Evolutionary conservation across 2,888 invertebrate genomes (phyloP).

Genomic region (Elegia similella): DNA sequence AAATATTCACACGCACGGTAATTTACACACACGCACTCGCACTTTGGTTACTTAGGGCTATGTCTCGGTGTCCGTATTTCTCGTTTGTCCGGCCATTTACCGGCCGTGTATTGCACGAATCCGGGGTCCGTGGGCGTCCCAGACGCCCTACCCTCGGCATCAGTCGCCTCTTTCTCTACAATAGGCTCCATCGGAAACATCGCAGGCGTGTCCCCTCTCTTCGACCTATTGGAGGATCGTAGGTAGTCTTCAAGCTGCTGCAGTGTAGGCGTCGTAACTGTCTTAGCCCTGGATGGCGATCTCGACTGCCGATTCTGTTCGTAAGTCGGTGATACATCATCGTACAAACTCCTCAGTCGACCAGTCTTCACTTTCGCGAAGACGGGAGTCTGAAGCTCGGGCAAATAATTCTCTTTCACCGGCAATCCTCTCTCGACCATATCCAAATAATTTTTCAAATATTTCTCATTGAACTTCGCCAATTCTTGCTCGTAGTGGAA

Average conservation of each 20-base stretch:
- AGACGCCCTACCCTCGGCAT: constrained; percentile 71
- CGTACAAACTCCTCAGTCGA: constrained; percentile 58
- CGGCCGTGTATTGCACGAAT: constrained; percentile 87
- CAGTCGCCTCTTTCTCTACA: constrained; percentile 61
- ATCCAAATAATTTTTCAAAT: constrained; percentile 67
- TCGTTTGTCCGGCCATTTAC: constrained; percentile 83
- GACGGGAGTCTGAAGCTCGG: constrained; percentile 73
- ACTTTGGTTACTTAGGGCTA: constrained; percentile 64
- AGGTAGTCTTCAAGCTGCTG: constrained; percentile 77
- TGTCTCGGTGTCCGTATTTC: constrained; percentile 82
- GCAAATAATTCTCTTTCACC: constrained; percentile 69
- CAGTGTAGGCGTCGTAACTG: constrained; percentile 66
- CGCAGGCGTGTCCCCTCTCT: constrained; percentile 65
- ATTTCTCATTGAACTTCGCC: constrained; percentile 71
- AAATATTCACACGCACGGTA: constrained; percentile 34
- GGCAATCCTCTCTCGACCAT: constrained; percentile 57
- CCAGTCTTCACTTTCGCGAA: constrained; percentile 72
- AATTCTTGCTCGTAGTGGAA: constrained; percentile 71
- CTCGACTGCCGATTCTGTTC: constrained; percentile 56
- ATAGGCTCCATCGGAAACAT: constrained; percentile 80
- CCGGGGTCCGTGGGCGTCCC: constrained; percentile 88
- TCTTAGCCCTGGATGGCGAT: constrained; percentile 64
- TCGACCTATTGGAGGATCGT: constrained; percentile 54
- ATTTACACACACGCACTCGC: constrained; percentile 33
- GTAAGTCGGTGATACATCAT: constrained; percentile 62